Base-by-base conservation (phyloP, 2,113 vertebrate species). In the Halichoerus grypus region DNA sequence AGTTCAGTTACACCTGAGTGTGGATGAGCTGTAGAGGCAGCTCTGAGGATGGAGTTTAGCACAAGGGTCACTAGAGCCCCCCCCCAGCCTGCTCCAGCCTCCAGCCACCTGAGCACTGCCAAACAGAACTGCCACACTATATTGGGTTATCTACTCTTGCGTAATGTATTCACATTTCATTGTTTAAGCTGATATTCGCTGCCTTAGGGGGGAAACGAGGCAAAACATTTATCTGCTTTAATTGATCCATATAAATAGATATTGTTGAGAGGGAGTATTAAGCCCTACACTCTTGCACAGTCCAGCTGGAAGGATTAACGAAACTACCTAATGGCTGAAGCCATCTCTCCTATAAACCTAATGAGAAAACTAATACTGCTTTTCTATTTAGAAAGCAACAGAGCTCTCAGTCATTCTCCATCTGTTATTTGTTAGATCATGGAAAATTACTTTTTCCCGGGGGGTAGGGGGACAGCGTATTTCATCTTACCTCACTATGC, bases 351-450 rank as follows among this genome's bases (percentile, higher is more conserved):
- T 42, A 39, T 46, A 57, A 95, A 51, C 24, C 91, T 63, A 84
- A 59, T 67, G 71, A 63, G 65, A 55, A 95, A 82, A 63, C 55
- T 85, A 92, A 61, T 53, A 42, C 19, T 42, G 65, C 42, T 79
- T 96, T 96, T 87, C 57, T 67, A 69, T 82, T 97, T 71, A 94
- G 80, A 80, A 84, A 98, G 76, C 80, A 85, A 72, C 13, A 69
- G 18, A 67, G 46, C 51, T 65, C 49, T 77, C 46, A 46, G 88
- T 83, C 57, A 72, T 87, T 87, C 39, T 87, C 93, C 77, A 76
- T 82, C 89, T 91, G 91, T 36, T 91, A 79, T 84, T 72, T 53
- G 55, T 51, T 84, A 69, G 28, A 88, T 61, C 4, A 26, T 57
- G 33, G 42, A 53, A 36, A 94, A 89, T 31, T 55, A 13, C 57